phyloP scores from a whole-genome alignment of 2,888 invertebrate species.

The Gastrophysa polygoni region DNA sequence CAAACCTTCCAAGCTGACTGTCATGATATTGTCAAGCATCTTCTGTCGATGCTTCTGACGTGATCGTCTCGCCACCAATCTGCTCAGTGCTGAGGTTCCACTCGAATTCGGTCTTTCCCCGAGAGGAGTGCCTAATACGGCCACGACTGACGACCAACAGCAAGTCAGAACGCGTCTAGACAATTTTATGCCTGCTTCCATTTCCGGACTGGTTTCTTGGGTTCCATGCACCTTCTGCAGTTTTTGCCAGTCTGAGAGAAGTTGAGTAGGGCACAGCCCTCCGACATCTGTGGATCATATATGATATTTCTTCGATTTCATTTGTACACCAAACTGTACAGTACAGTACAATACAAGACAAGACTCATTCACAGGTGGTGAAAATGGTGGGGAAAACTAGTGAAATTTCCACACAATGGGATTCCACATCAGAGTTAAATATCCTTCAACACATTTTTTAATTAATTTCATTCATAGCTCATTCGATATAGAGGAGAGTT shows the following conservation, averaged over 20 bases:
- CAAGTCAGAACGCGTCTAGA: conserved; percentile 82
- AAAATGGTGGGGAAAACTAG: no score
- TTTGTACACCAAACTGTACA: no score
- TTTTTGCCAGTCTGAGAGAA: conserved; percentile 86
- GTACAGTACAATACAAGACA: no score
- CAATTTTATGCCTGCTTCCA: conserved; percentile 80
- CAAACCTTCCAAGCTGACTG: conserved; percentile 85
- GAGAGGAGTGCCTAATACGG: conserved; percentile 81
- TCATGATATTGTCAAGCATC: conserved; percentile 78
- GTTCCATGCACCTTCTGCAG: conserved; percentile 76
- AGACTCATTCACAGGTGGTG: no score
- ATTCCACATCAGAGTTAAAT: no score
- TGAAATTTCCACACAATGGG: no score
- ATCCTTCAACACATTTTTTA: no score
- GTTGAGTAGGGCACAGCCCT: conserved; percentile 81
- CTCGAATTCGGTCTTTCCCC: conserved; percentile 59
- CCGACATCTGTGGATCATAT: conserved; percentile 88
- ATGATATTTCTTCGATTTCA: no score
- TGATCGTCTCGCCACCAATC: conserved; percentile 65
- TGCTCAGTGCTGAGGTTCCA: conserved; percentile 59
- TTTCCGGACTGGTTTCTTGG: conserved; percentile 71
- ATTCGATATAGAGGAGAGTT: no score
- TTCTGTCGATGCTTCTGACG: conserved; percentile 63
- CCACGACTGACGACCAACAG: conserved; percentile 91
- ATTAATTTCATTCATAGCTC: no score